Evolutionary conservation across 2,113 vertebrate species (phyloP), one percentile per base, ranked within the genome.

Genomic region (Synchiropus splendidus): DNA sequence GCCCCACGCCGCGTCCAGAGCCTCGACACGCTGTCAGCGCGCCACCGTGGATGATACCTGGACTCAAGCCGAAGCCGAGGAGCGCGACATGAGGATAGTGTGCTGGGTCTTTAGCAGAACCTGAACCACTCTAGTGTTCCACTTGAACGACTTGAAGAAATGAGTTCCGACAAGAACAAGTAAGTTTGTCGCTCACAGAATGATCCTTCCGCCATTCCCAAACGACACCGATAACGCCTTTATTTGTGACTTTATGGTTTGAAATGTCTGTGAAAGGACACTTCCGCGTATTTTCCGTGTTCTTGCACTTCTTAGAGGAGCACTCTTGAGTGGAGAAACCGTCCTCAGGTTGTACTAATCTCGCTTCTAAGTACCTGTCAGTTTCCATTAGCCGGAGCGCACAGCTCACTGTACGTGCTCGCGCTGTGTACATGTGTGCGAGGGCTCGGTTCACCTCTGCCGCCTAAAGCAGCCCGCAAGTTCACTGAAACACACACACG

Each of bases 131-230:
- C 34, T 6, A 1, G 6, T 13, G 34, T 36, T 10, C 14, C 9
- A 16, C 15, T 16, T 13, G 9, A 6, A 10, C 36, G 16, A 15
- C 34, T 13, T 8, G 34, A 14, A 36, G 34, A 36, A 35, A 87
- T 87, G 85, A 79, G 61, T 44, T 68, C 66, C 17, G 75, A 83
- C 1, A 87, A 85, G 69, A 75, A 39, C 68, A 86, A 87, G 85
- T 86, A 66, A 85, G 85, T 87, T 32, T 6, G 2, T 2, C 16
- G 3, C 6, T 31, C 12, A 5, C 2, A 27, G 21, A 27, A 27
- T 27, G 4, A 27, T 27, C 21, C 21, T 27, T 27, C 21, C 21
- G 21, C 21, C 21, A 27, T 27, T 8, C 21, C 21, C 4, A 27
- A 27, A 27, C 21, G 8, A 4, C 21, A 8, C 4, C 21, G 21